These are phyloP conservation scores for Hylomyscus alleni DNA, from an alignment of 2,797 vertebrate species.

Conservation along the genomic window DNA sequence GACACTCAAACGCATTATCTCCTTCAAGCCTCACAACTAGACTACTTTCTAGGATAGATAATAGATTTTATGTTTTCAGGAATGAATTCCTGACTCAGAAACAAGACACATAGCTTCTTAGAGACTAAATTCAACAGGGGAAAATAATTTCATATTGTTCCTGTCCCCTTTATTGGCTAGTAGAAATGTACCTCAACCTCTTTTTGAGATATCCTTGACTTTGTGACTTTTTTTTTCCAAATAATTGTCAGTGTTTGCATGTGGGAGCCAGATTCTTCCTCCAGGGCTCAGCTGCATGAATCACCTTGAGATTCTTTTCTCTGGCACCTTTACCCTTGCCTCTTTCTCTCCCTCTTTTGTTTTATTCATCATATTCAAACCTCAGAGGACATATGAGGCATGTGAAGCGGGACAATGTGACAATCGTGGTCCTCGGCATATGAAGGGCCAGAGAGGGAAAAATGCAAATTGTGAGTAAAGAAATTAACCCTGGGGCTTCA, in stretches of 20 bases:
- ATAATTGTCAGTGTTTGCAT: constrained; percentile 48
- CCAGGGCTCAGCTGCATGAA: constrained; percentile 34
- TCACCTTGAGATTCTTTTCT: constrained; percentile 54
- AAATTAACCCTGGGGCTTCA: constrained; percentile 84
- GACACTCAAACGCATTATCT: constrained; percentile 36
- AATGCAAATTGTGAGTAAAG: constrained; percentile 26
- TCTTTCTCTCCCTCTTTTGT: constrained; percentile 35
- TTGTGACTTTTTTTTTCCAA: constrained; percentile 55
- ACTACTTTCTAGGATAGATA: constrained; percentile 39
- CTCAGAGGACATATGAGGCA: constrained; percentile 32
- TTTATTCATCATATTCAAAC: constrained; percentile 70
- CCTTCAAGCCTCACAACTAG: constrained; percentile 36
- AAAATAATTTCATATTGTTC: constrained; percentile 61
- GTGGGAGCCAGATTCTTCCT: constrained; percentile 40
- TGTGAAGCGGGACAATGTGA: neutral
- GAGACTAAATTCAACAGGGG: neutral
- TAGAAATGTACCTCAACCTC: constrained; percentile 41
- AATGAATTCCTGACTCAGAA: constrained; percentile 49
- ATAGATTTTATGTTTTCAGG: constrained; percentile 61
- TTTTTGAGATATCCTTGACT: constrained; percentile 57
- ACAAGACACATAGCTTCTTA: neutral
- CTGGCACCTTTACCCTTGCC: constrained; percentile 35
- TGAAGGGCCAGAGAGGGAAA: constrained; percentile 34
- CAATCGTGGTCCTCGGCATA: constrained; percentile 62
- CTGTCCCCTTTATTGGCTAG: constrained; percentile 31